Base-by-base conservation (phyloP, 2,113 vertebrate species). In the Motacilla alba region DNA sequence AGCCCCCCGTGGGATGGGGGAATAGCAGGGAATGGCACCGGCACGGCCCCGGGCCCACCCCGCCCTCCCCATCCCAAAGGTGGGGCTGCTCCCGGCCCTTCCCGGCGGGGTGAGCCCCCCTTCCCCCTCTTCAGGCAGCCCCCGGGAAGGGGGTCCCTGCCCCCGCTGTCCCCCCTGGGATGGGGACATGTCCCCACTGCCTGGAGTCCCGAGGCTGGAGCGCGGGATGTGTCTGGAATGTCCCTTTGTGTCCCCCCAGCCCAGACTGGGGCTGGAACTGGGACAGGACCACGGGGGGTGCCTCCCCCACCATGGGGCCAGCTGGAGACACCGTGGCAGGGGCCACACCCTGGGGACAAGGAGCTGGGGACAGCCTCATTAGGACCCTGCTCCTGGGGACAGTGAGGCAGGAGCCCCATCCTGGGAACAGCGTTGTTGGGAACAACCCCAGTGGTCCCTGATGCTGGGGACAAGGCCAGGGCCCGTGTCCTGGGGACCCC, bases 361-460 rank as follows among this genome's bases (percentile, higher is more conserved):
- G 30, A 20, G 43, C 41, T 41, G 59, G 68, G 41, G 26, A 11
- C 39, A 41, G 0, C 28, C 30, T 16, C 9, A 0, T 3, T 7
- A 43, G n/a, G 26, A 37, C 33, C 26, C 15, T 47, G 55, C 0
- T 41, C 10, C 14, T 24, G 73, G n/a, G 21, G 74, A 49, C 73
- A 31, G 31, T 56, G 31, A 33, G 55, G 31, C 55, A 56, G 55
- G 31, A 33, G 1, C 50, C 31, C 62, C 28, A 3, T 7, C 11
- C 31, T 9, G 12, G 47, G 39, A 7, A 37, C 39, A 21, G 3
- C 4, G 20, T 16, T 16, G 62, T 31, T 37, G 62, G 69, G 49
- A 37, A 5, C 33, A 27, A 0, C 28, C 37, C 28, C 3, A 0
- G 2, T 7, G 44, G n/a, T 30, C 26, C 27, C 11, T 31, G 43